phyloP scores from a whole-genome alignment of 2,888 invertebrate species.

The Imbricaverruca yamaguchii region DNA sequence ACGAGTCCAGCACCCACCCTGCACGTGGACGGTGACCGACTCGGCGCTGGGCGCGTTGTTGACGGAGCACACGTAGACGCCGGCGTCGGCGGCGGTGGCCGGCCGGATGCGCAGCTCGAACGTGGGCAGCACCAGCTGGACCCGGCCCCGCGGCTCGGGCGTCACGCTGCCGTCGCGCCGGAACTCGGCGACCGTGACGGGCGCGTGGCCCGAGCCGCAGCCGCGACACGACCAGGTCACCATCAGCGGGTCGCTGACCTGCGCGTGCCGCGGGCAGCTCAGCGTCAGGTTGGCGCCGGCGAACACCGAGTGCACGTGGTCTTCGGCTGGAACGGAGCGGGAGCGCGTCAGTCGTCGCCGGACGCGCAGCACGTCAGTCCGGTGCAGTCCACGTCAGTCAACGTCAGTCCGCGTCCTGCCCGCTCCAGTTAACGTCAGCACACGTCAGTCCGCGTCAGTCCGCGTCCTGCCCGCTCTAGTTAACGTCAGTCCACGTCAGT shows the following conservation, averaged over 20 bases:
- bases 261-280: neutral
- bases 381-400: too few relatives aligned
- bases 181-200: neutral
- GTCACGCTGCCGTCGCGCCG: neutral
- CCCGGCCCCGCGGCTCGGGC: neutral
- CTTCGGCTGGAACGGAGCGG: neutral
- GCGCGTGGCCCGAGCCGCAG: neutral
- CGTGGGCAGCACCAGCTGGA: neutral
- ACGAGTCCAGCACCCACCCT: neutral
- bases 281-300: slow-evolving; percentile 11
- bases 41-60: slow-evolving; percentile 14
- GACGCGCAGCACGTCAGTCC: too few relatives aligned
- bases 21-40: neutral
- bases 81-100: neutral
- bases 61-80: slow-evolving; percentile 1
- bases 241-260: neutral
- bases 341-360: too few relatives aligned
- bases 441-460: too few relatives aligned
- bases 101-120: slow-evolving; percentile 2
- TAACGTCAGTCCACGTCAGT: too few relatives aligned
- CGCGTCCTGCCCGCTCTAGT: too few relatives aligned
- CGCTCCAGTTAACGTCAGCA: too few relatives aligned
- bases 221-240: slow-evolving; percentile 21
- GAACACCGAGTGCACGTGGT: neutral
- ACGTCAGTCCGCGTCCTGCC: too few relatives aligned